These are phyloP conservation scores for Neodiprion lecontei DNA, from an alignment of 1,140 invertebrate species.

Conservation along the genomic window DNA sequence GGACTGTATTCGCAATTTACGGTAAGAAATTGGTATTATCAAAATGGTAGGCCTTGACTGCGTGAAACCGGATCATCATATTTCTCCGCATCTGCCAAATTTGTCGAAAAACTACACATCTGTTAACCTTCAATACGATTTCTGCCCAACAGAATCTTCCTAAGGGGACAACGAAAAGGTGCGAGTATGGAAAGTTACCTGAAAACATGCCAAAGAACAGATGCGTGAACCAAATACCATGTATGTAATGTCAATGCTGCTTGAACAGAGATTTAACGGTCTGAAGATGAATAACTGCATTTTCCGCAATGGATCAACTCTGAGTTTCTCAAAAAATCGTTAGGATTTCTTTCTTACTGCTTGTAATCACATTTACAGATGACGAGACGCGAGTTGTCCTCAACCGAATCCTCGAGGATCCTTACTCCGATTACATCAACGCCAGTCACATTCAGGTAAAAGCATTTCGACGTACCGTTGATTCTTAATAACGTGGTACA, in stretches of 20 bases:
- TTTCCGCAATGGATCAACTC: no score
- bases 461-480: constrained; percentile 27
- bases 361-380: constrained; percentile 52
- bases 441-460: constrained; percentile 88
- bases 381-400: constrained; percentile 75
- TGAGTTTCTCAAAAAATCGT: no score
- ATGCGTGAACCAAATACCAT: constrained; percentile 54
- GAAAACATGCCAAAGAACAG: constrained; percentile 64
- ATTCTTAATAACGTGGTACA: not conserved
- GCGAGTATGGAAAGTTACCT: constrained; percentile 58
- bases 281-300: no score
- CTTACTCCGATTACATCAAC: constrained; percentile 92
- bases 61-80: no score
- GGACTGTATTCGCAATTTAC: constrained; percentile 35
- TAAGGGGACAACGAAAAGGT: constrained; percentile 57
- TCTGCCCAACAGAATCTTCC: no score
- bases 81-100: no score
- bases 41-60: no score
- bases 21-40: constrained; percentile 24
- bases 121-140: no score
- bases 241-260: not conserved
- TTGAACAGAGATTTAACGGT: no score
- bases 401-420: constrained; percentile 64
- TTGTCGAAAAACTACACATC: no score
- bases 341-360: no score